Conservation (phyloP, 1,140 invertebrate species). For the Chionoecetes opilio region DNA sequence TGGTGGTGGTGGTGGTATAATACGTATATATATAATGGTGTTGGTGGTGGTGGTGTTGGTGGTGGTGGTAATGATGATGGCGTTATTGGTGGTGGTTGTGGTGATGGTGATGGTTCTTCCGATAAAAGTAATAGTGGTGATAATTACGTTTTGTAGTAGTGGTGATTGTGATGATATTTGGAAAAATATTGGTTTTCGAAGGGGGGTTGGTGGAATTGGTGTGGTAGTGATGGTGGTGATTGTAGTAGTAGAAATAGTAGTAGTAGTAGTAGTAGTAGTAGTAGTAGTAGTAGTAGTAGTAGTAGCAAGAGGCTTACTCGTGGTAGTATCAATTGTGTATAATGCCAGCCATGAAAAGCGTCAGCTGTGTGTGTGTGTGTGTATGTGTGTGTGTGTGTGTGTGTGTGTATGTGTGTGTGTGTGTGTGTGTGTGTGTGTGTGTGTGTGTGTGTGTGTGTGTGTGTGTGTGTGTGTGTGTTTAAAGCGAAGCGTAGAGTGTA, state of each 20-base stretch:
- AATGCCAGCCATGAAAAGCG: background rate
- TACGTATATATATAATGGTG: background rate
- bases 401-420: no score
- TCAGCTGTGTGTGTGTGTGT: constrained; percentile 27
- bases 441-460: no score
- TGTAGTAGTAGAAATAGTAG: background rate
- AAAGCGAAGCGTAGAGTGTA: no score
- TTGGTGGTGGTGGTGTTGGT: background rate
- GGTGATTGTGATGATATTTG: background rate
- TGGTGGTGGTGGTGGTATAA: background rate
- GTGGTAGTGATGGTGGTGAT: background rate
- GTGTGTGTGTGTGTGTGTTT: no score
- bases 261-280: constrained; percentile 17
- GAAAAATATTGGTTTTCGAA: no score
- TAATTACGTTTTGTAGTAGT: background rate
- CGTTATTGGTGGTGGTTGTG: background rate
- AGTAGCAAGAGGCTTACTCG: background rate
- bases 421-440: no score
- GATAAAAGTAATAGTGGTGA: background rate
- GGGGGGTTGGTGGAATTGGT: no score
- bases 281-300: background rate
- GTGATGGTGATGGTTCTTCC: constrained; percentile 15
- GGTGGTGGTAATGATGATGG: background rate
- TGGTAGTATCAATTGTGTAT: background rate
- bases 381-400: constrained; percentile 2